phyloP scores from a whole-genome alignment of 2,113 vertebrate genomes.

The Apodemus speciosus region DNA sequence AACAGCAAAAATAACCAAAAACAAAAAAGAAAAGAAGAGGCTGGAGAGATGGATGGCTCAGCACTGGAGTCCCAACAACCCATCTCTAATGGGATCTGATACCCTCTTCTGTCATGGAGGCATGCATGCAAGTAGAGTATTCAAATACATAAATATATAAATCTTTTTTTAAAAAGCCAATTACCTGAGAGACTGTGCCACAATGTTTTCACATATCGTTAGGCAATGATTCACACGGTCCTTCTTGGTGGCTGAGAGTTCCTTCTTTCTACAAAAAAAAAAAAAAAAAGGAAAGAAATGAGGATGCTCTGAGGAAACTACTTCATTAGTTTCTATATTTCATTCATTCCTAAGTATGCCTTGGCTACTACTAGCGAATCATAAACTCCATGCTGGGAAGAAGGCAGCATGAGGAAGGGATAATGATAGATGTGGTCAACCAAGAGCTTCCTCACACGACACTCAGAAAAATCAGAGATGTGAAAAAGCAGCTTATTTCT shows the following conservation, averaged over 20 bases:
- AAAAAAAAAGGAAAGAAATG: slow-evolving; percentile 11
- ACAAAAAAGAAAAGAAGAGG: too few relatives aligned
- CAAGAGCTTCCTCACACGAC: neutral
- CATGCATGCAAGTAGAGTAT: neutral
- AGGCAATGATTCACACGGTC: slow-evolving; percentile 97
- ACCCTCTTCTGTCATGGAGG: neutral
- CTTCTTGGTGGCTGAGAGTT: slow-evolving; percentile 96
- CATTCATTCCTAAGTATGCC: neutral
- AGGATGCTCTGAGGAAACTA: neutral
- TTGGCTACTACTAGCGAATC: neutral
- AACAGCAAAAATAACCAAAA: neutral
- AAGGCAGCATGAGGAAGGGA: too few relatives aligned
- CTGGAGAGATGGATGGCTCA: neutral
- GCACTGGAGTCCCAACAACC: neutral
- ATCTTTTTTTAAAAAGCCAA: neutral
- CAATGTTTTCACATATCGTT: slow-evolving; percentile 99
- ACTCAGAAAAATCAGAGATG: neutral
- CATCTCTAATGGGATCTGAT: neutral
- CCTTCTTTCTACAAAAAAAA: slow-evolving; percentile 92
- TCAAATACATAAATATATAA: neutral
- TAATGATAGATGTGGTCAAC: neutral
- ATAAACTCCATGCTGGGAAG: neutral
- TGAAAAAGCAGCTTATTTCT: neutral
- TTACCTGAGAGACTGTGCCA: slow-evolving; percentile 97
- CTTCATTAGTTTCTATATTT: neutral